Conservation (phyloP, 2,113 vertebrate species). For the Promerops cafer region DNA sequence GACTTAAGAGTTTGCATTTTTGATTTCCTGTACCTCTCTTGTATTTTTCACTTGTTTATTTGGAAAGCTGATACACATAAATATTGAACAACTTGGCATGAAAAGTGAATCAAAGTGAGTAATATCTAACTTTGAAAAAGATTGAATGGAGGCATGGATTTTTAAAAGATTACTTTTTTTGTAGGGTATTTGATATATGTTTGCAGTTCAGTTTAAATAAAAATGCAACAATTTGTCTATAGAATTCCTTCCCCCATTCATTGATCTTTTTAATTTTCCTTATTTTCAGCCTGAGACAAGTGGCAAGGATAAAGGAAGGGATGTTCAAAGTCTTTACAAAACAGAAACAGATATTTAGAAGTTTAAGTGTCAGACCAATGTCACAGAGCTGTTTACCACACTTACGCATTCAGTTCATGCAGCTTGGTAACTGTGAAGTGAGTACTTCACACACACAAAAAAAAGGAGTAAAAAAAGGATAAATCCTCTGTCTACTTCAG, state of each 20-base stretch:
- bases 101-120: neutral
- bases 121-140: neutral
- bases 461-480: neutral
- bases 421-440: slow-evolving; percentile 56
- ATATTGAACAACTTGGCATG: neutral
- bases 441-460: neutral
- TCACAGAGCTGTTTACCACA: neutral
- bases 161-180: neutral
- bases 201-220: neutral
- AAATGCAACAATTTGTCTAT: neutral
- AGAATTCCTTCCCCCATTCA: neutral
- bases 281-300: neutral
- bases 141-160: neutral
- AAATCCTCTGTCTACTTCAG: slow-evolving; percentile 4
- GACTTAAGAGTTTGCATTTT: neutral
- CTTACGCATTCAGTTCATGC: slow-evolving; percentile 57
- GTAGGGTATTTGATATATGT: neutral
- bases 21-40: slow-evolving; percentile 21
- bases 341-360: neutral
- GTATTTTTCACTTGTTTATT: neutral
- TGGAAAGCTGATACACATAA: neutral
- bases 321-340: neutral
- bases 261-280: neutral
- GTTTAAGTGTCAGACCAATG: neutral
- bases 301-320: neutral